Evolutionary conservation across 30 jellyfish, hydroid and myxozoan species (phyloP).

Genomic region (Aurelia aurita complex sp. Pacific): DNA sequence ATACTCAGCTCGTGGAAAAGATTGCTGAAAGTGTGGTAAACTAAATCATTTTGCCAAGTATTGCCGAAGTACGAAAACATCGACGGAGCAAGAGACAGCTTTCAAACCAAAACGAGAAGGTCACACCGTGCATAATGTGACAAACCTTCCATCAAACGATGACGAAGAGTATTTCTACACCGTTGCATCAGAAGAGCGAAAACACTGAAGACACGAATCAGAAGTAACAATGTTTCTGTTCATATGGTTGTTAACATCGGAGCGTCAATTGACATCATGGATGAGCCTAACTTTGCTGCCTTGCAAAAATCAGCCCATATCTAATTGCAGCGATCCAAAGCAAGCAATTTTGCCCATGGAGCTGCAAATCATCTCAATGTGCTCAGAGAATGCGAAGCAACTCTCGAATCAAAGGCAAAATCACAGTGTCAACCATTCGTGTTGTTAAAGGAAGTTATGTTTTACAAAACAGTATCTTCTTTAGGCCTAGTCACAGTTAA

Average conservation of each 20-base stretch:
- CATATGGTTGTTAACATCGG: conserved; percentile 25
- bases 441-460: conserved; percentile 17
- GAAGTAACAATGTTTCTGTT: background rate
- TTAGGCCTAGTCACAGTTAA: conserved; percentile 13
- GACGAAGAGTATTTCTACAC: conserved; percentile 27
- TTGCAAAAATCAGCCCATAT: background rate
- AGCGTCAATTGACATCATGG: conserved; percentile 29
- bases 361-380: conserved; percentile 13
- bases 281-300: background rate
- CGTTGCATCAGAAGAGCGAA: conserved; percentile 5
- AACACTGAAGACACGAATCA: conserved; percentile 1
- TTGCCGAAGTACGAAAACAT: too few relatives aligned
- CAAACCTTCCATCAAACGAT: too few relatives aligned
- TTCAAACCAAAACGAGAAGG: too few relatives aligned
- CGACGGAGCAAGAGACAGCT: too few relatives aligned
- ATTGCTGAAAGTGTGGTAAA: too few relatives aligned
- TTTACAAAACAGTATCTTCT: conserved; percentile 4
- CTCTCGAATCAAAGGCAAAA: background rate
- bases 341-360: conserved; percentile 10
- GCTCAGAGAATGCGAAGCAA: background rate
- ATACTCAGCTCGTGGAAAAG: too few relatives aligned
- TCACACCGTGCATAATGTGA: too few relatives aligned
- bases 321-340: background rate
- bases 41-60: too few relatives aligned
- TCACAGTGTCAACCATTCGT: background rate